These are phyloP conservation scores for Tribolium castaneum DNA, from an alignment of 1,140 invertebrate species.

Conservation along the genomic window DNA sequence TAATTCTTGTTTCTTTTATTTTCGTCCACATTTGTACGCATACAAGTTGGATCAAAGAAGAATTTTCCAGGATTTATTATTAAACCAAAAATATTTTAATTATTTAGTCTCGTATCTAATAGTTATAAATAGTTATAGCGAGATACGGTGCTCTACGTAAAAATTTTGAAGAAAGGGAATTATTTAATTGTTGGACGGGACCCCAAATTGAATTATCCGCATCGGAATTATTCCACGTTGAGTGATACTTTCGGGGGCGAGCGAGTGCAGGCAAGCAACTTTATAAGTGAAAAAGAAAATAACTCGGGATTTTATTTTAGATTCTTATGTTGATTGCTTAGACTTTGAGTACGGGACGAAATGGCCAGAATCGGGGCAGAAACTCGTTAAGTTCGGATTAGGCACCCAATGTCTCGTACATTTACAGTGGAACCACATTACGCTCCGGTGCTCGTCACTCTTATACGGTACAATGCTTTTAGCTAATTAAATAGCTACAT, in stretches of 20 bases:
- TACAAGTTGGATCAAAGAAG: no score
- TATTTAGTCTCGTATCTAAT: no score
- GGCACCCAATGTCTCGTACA: slow-evolving; percentile 55
- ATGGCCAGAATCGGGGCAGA: slow-evolving; percentile 47
- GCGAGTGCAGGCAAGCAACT: slow-evolving; percentile 23
- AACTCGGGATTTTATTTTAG: slow-evolving; percentile 45
- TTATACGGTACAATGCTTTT: slow-evolving; percentile 30
- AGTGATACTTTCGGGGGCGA: slow-evolving; percentile 22
- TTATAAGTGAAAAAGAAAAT: slow-evolving; percentile 53
- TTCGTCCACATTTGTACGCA: no score
- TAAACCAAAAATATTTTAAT: no score
- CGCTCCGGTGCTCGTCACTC: slow-evolving; percentile 27
- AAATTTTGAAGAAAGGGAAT: no score
- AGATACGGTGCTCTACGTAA: no score
- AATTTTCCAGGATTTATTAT: no score
- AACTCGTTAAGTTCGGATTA: slow-evolving; percentile 57
- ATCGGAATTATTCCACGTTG: slow-evolving; percentile 11
- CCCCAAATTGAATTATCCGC: slow-evolving; percentile 7
- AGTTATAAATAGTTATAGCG: no score
- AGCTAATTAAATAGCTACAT: slow-evolving; percentile 36
- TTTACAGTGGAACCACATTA: slow-evolving; percentile 49
- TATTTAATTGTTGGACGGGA: not conserved
- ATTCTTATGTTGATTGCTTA: slow-evolving; percentile 54
- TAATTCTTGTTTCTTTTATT: no score
- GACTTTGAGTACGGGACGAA: slow-evolving; percentile 46